These are phyloP conservation scores for Heliconius hewitsoni DNA, from an alignment of 1,140 invertebrate species.

Conservation along the genomic window DNA sequence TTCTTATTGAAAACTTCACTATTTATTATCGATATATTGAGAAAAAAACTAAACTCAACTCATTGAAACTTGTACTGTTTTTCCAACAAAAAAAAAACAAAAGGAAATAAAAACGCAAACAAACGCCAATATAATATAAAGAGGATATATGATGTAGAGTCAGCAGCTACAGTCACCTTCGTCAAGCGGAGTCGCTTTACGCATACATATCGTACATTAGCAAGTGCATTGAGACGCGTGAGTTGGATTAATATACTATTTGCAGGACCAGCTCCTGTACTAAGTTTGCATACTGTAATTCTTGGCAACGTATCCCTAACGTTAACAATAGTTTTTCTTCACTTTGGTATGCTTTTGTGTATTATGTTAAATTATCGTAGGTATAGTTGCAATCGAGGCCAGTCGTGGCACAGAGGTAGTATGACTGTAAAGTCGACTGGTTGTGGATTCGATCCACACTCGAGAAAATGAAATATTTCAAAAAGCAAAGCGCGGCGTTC, in stretches of 20 bases:
- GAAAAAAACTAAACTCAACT: no score
- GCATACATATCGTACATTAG: conserved; percentile 64
- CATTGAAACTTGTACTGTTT: not conserved
- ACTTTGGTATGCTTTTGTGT: not conserved
- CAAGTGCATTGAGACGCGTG: conserved; percentile 59
- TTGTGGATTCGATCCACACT: no score
- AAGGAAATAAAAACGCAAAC: no score
- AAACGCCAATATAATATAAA: conserved; percentile 3
- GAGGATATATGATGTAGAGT: not conserved
- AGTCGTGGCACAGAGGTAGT: no score
- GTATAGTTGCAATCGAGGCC: no score
- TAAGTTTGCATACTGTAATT: conserved; percentile 20
- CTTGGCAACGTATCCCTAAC: conserved; percentile 12
- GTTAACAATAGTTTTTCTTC: not conserved
- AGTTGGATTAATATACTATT: conserved; percentile 49
- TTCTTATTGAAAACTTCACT: not conserved
- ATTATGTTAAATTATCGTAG: not conserved
- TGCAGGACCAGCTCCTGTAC: conserved; percentile 36
- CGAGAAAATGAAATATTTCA: no score
- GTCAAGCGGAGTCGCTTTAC: conserved; percentile 42
- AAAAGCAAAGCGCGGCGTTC: no score
- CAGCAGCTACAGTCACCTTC: conserved; percentile 52
- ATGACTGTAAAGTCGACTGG: no score
- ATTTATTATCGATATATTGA: no score
- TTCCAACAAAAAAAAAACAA: not conserved